Conservation (phyloP, 2,113 vertebrate species). For the Xenopus tropicalis region UCB_Xtro_10.0 CM004448.2:33884001-33884500, state of each 20-base stretch:
- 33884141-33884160: not conserved
- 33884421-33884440: too few relatives aligned
- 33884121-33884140: conserved; percentile 7
- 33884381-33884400: too few relatives aligned
- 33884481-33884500: too few relatives aligned
- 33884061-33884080: not conserved
- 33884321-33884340: conserved; percentile 7
- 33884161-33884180: conserved; percentile 30
- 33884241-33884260: conserved; percentile 30
- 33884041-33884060: too few relatives aligned
- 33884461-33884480: too few relatives aligned
- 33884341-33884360: too few relatives aligned
- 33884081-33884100: conserved; percentile 10
- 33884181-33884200: conserved; percentile 44
- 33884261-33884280: conserved; percentile 33
- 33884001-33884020: too few relatives aligned
- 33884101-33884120: conserved; percentile 8
- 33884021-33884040: too few relatives aligned
- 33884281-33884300: conserved; percentile 44
- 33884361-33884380: too few relatives aligned
- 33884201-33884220: conserved; percentile 25
- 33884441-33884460: too few relatives aligned
- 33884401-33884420: too few relatives aligned
- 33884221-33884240: conserved; percentile 18
- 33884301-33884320: conserved; percentile 33